A percentile compares a stretch with the other conserved stretches of the same genome.
These are phyloP conservation scores for Pedionomus torquatus DNA, from an alignment of 2,113 vertebrate genomes.

Conservation along the genomic window DNA sequence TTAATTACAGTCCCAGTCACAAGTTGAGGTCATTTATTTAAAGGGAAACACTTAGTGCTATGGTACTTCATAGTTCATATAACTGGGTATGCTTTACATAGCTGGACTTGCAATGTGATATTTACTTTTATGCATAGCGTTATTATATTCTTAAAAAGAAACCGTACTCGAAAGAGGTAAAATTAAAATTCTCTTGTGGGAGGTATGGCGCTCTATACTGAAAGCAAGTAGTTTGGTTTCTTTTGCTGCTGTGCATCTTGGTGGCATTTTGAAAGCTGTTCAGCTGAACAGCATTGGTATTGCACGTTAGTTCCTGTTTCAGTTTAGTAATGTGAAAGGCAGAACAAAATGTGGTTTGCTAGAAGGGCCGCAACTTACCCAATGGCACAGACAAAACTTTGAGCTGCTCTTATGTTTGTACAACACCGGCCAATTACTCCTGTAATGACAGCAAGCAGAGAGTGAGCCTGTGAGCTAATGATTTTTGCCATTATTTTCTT, in stretches of 20 bases:
- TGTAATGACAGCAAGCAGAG: not conserved
- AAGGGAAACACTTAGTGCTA: not conserved
- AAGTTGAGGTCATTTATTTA: slow-evolving; percentile 57
- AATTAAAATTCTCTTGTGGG: not conserved
- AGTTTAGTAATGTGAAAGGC: not conserved
- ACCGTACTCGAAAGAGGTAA: not conserved
- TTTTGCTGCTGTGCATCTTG: slow-evolving; percentile 2
- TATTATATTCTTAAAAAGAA: not conserved
- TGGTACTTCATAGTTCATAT: slow-evolving; percentile 25
- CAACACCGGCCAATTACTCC: not conserved
- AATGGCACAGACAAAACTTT: not conserved
- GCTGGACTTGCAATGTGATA: slow-evolving; percentile 3
- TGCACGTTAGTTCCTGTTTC: not conserved
- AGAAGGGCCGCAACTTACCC: not conserved
- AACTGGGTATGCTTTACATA: not conserved
- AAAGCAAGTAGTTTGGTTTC: not conserved
- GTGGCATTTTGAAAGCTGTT: not conserved
- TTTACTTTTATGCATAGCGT: not conserved
- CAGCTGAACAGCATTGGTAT: not conserved
- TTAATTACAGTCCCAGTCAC: slow-evolving; percentile 7
- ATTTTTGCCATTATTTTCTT: not conserved
- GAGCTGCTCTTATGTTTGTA: not conserved
- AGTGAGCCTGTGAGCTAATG: not conserved
- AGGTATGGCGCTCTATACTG: not conserved
- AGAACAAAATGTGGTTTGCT: not conserved